Conservation (phyloP, 1,140 invertebrate species). For the Drosophila tropicalis region DNA sequence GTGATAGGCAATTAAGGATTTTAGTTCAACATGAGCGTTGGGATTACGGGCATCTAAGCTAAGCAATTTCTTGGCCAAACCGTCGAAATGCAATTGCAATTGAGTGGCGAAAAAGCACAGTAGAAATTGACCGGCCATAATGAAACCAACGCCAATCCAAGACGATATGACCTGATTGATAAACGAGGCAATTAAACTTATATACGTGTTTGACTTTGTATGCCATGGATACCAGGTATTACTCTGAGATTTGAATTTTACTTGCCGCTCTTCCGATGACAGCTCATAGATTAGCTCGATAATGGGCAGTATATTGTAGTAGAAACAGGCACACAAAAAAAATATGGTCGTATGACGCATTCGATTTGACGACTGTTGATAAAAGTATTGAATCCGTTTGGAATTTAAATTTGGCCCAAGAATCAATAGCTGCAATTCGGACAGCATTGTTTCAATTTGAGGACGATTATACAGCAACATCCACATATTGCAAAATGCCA, state of each 20-base stretch:
- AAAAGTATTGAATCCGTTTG: slow-evolving; percentile 51
- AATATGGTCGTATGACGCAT: slow-evolving; percentile 53
- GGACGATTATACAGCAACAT: slow-evolving; percentile 39
- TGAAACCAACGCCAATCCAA: slow-evolving; percentile 55
- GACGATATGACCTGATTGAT: slow-evolving; percentile 50
- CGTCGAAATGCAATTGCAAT: slow-evolving; percentile 70
- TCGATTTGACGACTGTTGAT: slow-evolving; percentile 28
- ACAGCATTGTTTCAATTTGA: slow-evolving; percentile 45
- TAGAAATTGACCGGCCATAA: slow-evolving; percentile 53
- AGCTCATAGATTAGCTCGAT: slow-evolving; percentile 48
- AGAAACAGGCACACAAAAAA: slow-evolving; percentile 48
- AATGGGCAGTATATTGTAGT: slow-evolving; percentile 62
- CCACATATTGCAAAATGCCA: slow-evolving; percentile 53
- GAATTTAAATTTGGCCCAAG: neutral
- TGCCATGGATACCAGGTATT: slow-evolving; percentile 77
- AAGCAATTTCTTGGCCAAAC: slow-evolving; percentile 39
- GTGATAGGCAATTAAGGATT: slow-evolving; percentile 55
- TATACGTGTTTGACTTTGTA: neutral
- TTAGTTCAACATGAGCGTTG: slow-evolving; percentile 45
- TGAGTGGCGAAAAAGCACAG: slow-evolving; percentile 66
- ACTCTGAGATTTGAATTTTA: slow-evolving; percentile 55
- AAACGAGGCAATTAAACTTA: slow-evolving; percentile 38
- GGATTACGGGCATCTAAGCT: slow-evolving; percentile 40
- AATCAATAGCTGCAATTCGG: slow-evolving; percentile 54
- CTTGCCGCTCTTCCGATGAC: neutral